Evolutionary conservation across 2,888 invertebrate species (phyloP), one percentile per base, ranked within the genome.

Genomic region (Agrotis ipsilon): DNA sequence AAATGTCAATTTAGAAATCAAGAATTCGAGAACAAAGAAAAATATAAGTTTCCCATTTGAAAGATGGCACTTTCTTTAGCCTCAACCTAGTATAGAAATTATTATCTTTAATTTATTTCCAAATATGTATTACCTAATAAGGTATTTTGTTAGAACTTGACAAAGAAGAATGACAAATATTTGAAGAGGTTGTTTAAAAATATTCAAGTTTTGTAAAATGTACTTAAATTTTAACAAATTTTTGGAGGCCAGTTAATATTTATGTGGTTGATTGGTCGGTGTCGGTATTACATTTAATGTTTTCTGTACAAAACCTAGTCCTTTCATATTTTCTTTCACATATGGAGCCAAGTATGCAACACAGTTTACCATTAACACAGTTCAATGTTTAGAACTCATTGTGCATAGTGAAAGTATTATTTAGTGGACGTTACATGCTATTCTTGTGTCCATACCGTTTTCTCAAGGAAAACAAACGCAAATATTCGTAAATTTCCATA

Each of bases 1-100:
- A 88, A 92, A 92, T 88, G 89, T 84, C 85, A 86, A 82, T 88
- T 91, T 90, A 81, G 85, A 90, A 91, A 89, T 85, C 87, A 87
- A 85, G 81, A 87, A 88, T 78, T 80, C 80, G 60, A 68, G 85
- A 89, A 90, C 89, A 90, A 90, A 86, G 82, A 82, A 82, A 83
- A 75, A 84, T 81, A 90, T 92, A 88, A 89, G 87, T 89, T 88
- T 86, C 82, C 84, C 75, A 85, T 82, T 48, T 85, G 84, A 86
- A 87, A 81, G 67, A 80, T 82, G 72, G 71, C 75, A 86, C 92
- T 92, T 92, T 93, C 92, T 91, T 88, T 77, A 84, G 85, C 88
- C 87, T 84, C 83, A 86, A 84, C 82, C 80, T 76, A 86, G 69
- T 83, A 79, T 84, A 83, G 69, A 87, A 86, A 81, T 55, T 27